Percentiles rank a stretch among this genome's conserved stretches.
These are phyloP conservation scores for Podarcis lilfordi DNA, from an alignment of 2,797 vertebrate genomes.

Conservation along the genomic window DNA sequence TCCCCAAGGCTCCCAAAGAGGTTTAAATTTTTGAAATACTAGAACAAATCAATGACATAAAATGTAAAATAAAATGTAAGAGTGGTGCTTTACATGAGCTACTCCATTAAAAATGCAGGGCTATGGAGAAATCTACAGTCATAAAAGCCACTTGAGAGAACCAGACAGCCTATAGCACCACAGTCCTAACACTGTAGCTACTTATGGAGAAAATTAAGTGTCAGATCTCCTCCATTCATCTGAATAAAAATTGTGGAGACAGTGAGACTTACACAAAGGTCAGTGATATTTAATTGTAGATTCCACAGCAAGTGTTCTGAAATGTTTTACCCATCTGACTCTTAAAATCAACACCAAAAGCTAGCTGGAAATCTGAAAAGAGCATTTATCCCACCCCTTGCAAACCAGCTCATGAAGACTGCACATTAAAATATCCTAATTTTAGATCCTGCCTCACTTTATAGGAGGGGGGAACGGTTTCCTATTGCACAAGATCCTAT, in stretches of 20 bases:
- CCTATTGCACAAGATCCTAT: no score
- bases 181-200: not conserved
- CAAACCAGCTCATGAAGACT: not conserved
- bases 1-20: no score
- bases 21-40: no score
- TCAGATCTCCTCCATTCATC: not conserved
- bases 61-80: no score
- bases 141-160: not conserved
- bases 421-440: not conserved
- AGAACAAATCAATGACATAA: no score
- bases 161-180: not conserved
- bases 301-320: not conserved
- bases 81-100: not conserved
- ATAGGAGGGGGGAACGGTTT: not conserved
- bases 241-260: not conserved
- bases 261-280: not conserved
- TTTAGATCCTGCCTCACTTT: conserved; percentile 11
- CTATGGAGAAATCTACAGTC: not conserved
- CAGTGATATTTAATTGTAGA: not conserved
- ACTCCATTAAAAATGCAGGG: not conserved
- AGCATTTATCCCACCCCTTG: not conserved
- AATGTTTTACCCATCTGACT: not conserved
- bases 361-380: not conserved
- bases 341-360: not conserved
- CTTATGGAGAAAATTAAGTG: not conserved